Evolutionary conservation across 2,113 vertebrate genomes (phyloP), one percentile per base, ranked within the genome.

Genomic region (Gallinago media): DNA sequence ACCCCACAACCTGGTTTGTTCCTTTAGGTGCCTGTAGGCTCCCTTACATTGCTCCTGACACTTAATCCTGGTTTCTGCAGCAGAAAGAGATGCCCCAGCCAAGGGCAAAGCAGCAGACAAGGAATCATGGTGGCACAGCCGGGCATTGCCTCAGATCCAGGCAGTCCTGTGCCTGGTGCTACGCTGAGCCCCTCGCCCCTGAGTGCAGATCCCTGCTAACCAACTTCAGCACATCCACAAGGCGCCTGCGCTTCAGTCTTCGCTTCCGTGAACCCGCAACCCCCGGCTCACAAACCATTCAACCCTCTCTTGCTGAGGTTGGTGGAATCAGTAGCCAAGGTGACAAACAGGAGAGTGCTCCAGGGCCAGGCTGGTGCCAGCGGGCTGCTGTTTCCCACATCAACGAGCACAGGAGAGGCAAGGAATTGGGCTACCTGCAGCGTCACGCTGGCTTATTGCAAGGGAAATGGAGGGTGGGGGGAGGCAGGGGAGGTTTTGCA

Each of bases 361-460:
- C 22, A 52, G 71, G 44, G 36, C 38, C 4, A 5, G 71, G 80
- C 59, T 49, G 40, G 27, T 62, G 73, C 5, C 44, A 6, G 18
- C 0, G 5, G 27, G 1, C 54, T 6, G 61, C 38, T 3, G 25
- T 19, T 55, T 12, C 50, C 20, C 56, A 13, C 74, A n/a, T 4
- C 9, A 61, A 44, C 3, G 52, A 15, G 46, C 50, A 29, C 4
- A 8, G 59, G 49, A 13, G 36, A 42, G 32, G 50, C 26, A 40
- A 56, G 49, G 31, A 10, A 15, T 18, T 18, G 46, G 5, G 76
- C 46, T 31, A 12, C 56, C 50, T 63, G 72, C 34, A 59, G 47
- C 0, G 0, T 44, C 21, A 5, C 2, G 1, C 27, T 40, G 18
- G 5, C 44, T 20, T n/a, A 42, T 8, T n/a, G 47, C 38, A n/a